Evolutionary conservation across 2,888 invertebrate species (phyloP), one percentile per base, ranked within the genome.

Genomic region (Augiades crinisus): DNA sequence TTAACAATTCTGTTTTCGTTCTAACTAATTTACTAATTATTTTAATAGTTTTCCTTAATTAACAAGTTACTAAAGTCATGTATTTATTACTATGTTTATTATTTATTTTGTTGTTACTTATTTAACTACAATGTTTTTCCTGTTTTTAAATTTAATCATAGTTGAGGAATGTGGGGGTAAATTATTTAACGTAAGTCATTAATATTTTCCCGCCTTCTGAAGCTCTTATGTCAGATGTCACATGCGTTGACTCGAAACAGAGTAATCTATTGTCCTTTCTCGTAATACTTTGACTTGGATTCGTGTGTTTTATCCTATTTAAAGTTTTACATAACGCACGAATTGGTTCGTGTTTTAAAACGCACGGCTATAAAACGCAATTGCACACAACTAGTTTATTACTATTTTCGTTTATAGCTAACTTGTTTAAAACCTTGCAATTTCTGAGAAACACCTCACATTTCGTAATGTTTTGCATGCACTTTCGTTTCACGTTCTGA

Each of bases 401-500:
- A 5, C 16, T 7, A n/a, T n/a, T 14, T 44, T 21, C 33, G 7
- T 8, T 17, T 37, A 7, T 1, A 14, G 17, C 22, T 16, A 12
- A 17, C 8, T 10, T 30, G 8, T 21, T n/a, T 27, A 24, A 10
- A 19, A 21, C 37, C 30, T 38, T 30, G 14, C 31, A 12, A 5
- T 13, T 14, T 16, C 12, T 27, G 3, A 27, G 5, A 30, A 3
- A 12, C n/a, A 14, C 21, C 5, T 12, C 16, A n/a, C n/a, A 38
- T 33, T 33, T 24, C 16, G 24, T 47, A 47, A 47, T 24, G 21
- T 24, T 6, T 22, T 45, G 14, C 22, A 6, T 47, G 30, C 69
- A 70, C 72, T 75, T 73, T 76, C 73, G 62, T 64, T 58, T 56
- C 43, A 47, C 43, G 22, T 49, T 49, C 40, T n/a, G n/a, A n/a